A percentile compares a stretch with the other conserved stretches of the same genome.
Conservation (phyloP, 2,888 invertebrate genomes). For the Chelonus formosanus region DNA sequence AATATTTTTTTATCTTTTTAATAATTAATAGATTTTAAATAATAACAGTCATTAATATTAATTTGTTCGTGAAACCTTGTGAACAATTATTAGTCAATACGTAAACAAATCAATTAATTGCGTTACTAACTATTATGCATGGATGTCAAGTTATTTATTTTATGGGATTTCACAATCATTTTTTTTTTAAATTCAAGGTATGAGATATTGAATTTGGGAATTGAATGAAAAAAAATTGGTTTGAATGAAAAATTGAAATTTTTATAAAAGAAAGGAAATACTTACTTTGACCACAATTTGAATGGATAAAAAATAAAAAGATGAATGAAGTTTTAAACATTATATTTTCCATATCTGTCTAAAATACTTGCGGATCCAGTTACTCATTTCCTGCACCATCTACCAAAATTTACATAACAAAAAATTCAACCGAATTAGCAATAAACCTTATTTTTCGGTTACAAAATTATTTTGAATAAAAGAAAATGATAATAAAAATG, state of each 20-base stretch:
- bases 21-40: background rate
- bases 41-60: background rate
- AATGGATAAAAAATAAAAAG: constrained; percentile 19
- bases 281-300: constrained; percentile 28
- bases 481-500: background rate
- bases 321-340: constrained; percentile 26
- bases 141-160: too few species aligned
- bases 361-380: constrained; percentile 25
- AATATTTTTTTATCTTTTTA: background rate
- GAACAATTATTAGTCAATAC: too few species aligned
- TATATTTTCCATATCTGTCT: constrained; percentile 25
- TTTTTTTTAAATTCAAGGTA: too few species aligned
- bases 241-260: too few species aligned
- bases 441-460: too few species aligned
- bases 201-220: too few species aligned
- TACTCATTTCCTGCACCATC: constrained; percentile 32
- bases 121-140: too few species aligned
- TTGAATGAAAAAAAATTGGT: too few species aligned
- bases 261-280: background rate
- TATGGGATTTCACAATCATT: too few species aligned
- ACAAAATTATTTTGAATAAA: constrained; percentile 12
- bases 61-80: too few species aligned
- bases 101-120: too few species aligned
- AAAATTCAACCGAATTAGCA: too few species aligned
- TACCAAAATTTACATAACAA: constrained; percentile 6